phyloP scores from a whole-genome alignment of 2,888 invertebrate genomes.

The Teinopalpus imperialis region DNA sequence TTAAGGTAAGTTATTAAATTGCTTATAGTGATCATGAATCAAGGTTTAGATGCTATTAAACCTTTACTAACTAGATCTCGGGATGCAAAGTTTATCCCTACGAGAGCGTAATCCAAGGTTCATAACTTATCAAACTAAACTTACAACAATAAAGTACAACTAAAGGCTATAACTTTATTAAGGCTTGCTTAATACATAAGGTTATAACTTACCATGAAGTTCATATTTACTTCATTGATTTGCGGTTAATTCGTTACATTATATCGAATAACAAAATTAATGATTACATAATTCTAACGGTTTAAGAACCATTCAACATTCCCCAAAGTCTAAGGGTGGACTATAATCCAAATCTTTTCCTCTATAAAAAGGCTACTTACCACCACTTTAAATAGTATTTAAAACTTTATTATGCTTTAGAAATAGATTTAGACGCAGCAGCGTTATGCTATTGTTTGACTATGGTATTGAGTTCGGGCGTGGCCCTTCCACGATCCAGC shows the following conservation, averaged over 20 bases:
- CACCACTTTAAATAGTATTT: too few species aligned
- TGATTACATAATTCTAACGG: not conserved
- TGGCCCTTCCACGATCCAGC: too few species aligned
- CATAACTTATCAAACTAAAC: conserved; percentile 22
- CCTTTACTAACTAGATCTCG: conserved; percentile 14
- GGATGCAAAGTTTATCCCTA: conserved; percentile 17
- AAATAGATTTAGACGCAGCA: too few species aligned
- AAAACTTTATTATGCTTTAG: too few species aligned
- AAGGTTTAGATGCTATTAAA: conserved; percentile 9
- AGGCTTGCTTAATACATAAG: conserved; percentile 10
- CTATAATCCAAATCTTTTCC: too few species aligned
- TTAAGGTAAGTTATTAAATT: not conserved
- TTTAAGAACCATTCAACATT: too few species aligned
- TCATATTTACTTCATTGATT: conserved; percentile 5
- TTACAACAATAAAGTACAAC: conserved; percentile 8
- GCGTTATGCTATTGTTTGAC: too few species aligned
- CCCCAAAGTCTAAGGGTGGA: too few species aligned
- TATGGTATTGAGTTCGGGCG: too few species aligned
- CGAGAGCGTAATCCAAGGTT: conserved; percentile 17
- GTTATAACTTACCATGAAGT: conserved; percentile 6
- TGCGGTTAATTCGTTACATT: not conserved
- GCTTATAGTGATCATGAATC: conserved; percentile 4
- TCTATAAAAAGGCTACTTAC: too few species aligned
- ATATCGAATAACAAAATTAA: not conserved
- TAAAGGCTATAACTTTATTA: conserved; percentile 12